Conservation (phyloP, 1,140 invertebrate species). For the Eriocheir sinensis region DNA sequence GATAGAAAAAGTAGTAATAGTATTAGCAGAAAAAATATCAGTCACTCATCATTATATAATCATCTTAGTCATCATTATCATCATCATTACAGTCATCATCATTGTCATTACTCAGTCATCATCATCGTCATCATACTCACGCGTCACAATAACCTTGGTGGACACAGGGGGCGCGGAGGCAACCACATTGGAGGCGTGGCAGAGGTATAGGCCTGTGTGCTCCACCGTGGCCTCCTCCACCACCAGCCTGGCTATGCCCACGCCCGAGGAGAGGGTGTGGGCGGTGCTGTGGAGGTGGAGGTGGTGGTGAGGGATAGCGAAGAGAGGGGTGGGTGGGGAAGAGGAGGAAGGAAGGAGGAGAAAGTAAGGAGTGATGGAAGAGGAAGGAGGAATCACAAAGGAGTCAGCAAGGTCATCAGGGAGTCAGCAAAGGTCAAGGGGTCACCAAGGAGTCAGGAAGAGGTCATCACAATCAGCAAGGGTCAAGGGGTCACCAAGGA, state of each 20-base stretch:
- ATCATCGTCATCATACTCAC: constrained; percentile 10
- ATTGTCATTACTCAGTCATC: too few relatives aligned
- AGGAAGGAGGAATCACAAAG: too few relatives aligned
- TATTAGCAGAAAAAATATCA: too few relatives aligned
- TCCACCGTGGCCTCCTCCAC: constrained; percentile 88
- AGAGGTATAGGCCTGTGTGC: constrained; percentile 49
- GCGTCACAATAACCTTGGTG: constrained; percentile 38
- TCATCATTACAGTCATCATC: too few relatives aligned
- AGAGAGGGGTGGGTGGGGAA: neutral
- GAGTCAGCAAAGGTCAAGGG: too few relatives aligned
- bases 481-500: too few relatives aligned
- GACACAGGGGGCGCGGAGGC: constrained; percentile 17
- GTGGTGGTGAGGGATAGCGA: neutral
- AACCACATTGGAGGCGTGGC: constrained; percentile 51
- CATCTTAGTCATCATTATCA: too few relatives aligned
- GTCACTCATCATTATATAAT: too few relatives aligned
- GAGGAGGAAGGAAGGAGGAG: neutral
- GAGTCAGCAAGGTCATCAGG: too few relatives aligned
- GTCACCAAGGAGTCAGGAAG: too few relatives aligned
- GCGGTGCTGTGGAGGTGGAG: neutral
- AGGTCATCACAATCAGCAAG: too few relatives aligned
- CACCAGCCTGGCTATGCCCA: constrained; percentile 82
- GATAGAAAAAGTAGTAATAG: neutral
- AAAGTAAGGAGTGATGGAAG: neutral
- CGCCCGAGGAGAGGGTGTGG: constrained; percentile 50